These are phyloP conservation scores for Gallinago paraguaiae DNA, from an alignment of 2,113 vertebrate species.

Conservation along the genomic window DNA sequence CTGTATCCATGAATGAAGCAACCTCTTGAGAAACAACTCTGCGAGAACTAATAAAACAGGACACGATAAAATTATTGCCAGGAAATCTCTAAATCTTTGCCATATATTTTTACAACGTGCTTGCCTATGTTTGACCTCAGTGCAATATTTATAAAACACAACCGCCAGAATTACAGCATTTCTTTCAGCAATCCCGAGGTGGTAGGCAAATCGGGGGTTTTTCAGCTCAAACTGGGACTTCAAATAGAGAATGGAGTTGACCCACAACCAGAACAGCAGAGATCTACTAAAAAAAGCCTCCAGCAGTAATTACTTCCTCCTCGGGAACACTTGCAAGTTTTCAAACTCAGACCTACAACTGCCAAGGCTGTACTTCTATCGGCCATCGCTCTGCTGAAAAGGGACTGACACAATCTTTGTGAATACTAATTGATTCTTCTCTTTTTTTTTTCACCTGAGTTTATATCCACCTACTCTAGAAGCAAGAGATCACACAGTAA, in stretches of 20 bases:
- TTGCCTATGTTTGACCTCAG: not conserved
- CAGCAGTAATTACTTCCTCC: not conserved
- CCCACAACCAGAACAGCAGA: not conserved
- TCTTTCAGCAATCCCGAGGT: not conserved
- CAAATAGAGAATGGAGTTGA: not conserved
- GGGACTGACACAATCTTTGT: not conserved
- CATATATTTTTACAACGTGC: slow-evolving; percentile 17
- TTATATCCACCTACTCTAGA: not conserved
- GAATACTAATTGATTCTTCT: not conserved
- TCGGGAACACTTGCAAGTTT: not conserved
- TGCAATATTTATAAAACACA: not conserved
- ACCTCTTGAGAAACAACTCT: slow-evolving; percentile 23
- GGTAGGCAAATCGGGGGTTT: not conserved
- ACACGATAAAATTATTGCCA: slow-evolving; percentile 24
- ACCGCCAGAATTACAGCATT: not conserved
- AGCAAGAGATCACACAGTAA: not conserved
- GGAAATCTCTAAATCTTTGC: slow-evolving; percentile 37
- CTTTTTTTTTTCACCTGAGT: not conserved
- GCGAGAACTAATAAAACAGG: slow-evolving; percentile 42
- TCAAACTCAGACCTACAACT: not conserved
- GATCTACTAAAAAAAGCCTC: not conserved
- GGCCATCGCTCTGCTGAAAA: not conserved
- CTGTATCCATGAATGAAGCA: slow-evolving; percentile 24
- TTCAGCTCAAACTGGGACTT: not conserved
- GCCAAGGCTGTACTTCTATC: not conserved